Percentiles rank a stretch among this genome's conserved stretches.
These are phyloP conservation scores for Ranitomeya variabilis DNA, from an alignment of 2,113 vertebrate genomes.

Conservation along the genomic window DNA sequence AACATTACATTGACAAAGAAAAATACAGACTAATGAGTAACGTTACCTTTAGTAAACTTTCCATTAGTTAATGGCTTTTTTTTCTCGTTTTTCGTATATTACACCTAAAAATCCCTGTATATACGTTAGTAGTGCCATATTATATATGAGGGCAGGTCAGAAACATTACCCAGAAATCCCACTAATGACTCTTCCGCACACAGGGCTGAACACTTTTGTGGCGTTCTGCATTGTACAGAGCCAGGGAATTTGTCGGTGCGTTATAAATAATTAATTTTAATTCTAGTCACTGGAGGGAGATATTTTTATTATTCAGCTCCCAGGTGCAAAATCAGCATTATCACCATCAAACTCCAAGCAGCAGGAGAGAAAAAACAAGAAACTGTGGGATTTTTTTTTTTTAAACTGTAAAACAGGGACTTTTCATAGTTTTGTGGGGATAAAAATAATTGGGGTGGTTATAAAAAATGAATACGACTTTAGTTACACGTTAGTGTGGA, in stretches of 20 bases:
- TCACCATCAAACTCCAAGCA: constrained; percentile 25
- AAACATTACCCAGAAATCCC: constrained; percentile 33
- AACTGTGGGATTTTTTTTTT: constrained; percentile 6
- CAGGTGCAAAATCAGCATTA: constrained; percentile 51
- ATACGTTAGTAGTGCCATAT: neutral
- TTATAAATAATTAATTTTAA: constrained; percentile 48
- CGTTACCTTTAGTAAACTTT: neutral
- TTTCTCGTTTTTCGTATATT: neutral
- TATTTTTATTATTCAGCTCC: constrained; percentile 45
- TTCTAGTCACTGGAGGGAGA: constrained; percentile 39
- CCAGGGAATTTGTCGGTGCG: constrained; percentile 26
- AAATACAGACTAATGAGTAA: neutral
- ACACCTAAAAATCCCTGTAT: neutral
- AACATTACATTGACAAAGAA: neutral
- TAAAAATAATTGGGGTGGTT: constrained; percentile 32
- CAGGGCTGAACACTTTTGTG: neutral
- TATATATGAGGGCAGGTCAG: constrained; percentile 15
- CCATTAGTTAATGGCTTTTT: neutral
- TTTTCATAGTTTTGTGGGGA: constrained; percentile 29
- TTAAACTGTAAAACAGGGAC: constrained; percentile 31
- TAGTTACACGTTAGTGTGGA: constrained; percentile 23
- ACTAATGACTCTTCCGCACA: constrained; percentile 15
- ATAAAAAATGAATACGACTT: constrained; percentile 27
- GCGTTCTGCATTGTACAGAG: constrained; percentile 1
- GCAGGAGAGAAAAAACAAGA: constrained; percentile 20